Percentiles rank a stretch among this genome's conserved stretches.
Evolutionary conservation across 1,140 invertebrate genomes (phyloP).

Genomic region (Chrysopa pallens): DNA sequence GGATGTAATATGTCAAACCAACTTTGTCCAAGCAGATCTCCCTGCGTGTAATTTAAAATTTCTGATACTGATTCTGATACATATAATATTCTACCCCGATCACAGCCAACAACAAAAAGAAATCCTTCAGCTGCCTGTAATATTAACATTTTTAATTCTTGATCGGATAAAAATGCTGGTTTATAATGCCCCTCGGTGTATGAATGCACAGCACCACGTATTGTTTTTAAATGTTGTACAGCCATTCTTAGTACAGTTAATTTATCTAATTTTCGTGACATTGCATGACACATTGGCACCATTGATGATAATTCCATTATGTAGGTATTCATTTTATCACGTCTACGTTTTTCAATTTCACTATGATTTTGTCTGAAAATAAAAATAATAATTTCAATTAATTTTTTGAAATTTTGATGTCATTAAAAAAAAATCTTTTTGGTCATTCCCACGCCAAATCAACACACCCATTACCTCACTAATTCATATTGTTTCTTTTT

Average conservation of each 20-base stretch:
- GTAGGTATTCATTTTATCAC: slow-evolving; percentile 94
- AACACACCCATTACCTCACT: too few relatives aligned
- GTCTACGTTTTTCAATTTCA: slow-evolving; percentile 83
- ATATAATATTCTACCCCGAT: slow-evolving; percentile 75
- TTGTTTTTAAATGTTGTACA: slow-evolving; percentile 77
- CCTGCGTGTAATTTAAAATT: slow-evolving; percentile 70
- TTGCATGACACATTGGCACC: slow-evolving; percentile 85
- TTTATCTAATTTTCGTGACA: slow-evolving; percentile 86
- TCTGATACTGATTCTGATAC: slow-evolving; percentile 79
- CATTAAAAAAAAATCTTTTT: too few relatives aligned
- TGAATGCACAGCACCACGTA: slow-evolving; percentile 55
- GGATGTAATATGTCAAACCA: slow-evolving; percentile 91
- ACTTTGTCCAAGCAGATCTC: slow-evolving; percentile 78
- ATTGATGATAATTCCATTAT: slow-evolving; percentile 79
- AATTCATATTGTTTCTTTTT: too few relatives aligned
- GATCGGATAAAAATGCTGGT: slow-evolving; percentile 74
- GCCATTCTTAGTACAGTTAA: slow-evolving; percentile 85
- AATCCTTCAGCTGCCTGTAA: slow-evolving; percentile 76
- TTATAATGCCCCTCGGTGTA: slow-evolving; percentile 70
- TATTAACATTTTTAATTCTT: slow-evolving; percentile 65
- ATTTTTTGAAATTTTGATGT: too few relatives aligned
- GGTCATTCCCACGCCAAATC: too few relatives aligned
- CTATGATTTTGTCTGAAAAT: slow-evolving; percentile 73
- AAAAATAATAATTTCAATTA: too few relatives aligned
- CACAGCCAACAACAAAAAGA: slow-evolving; percentile 84